phyloP scores from a whole-genome alignment of 2,113 vertebrate species.

The Anoura caudifer region DNA sequence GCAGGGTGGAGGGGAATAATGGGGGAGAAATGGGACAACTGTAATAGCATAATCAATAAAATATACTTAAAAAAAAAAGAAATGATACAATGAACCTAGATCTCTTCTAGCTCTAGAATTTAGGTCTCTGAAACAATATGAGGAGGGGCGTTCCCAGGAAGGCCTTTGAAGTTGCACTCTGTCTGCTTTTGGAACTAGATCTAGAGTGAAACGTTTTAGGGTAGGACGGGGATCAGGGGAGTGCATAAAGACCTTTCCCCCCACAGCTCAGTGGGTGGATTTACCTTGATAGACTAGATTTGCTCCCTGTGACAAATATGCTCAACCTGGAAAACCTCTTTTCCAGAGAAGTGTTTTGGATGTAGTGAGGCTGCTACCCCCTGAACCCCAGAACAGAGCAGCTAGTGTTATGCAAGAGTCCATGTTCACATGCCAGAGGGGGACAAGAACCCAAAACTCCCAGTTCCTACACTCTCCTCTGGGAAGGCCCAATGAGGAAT shows the following conservation, averaged over 20 bases:
- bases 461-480: not conserved
- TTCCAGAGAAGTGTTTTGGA: not conserved
- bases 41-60: too few relatives aligned
- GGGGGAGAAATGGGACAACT: too few relatives aligned
- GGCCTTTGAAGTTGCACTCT: not conserved
- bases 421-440: fast-evolving
- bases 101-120: not conserved
- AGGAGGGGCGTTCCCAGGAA: not conserved
- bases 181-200: not conserved
- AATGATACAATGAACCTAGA: not conserved
- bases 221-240: not conserved
- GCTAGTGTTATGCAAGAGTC: not conserved
- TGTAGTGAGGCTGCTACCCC: not conserved
- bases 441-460: not conserved
- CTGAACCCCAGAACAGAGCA: not conserved
- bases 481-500: not conserved
- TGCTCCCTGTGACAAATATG: not conserved
- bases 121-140: not conserved
- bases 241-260: not conserved
- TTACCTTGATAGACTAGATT: not conserved
- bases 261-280: not conserved
- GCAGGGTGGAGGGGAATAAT: too few relatives aligned
- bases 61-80: too few relatives aligned
- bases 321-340: not conserved
- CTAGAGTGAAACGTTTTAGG: not conserved